phyloP scores from a whole-genome alignment of 2,113 vertebrate species.

The zebrafish (Danio rerio) region GRCz12tu NC_133196.1:32339501-32340000 shows the following conservation, averaged over 20 bases:
- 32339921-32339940: no score
- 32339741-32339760: not conserved
- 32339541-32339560: not conserved
- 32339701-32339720: slow-evolving; percentile 10
- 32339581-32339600: slow-evolving; percentile 24
- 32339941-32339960: no score
- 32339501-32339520: slow-evolving; percentile 15
- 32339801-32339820: no score
- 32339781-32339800: no score
- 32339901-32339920: no score
- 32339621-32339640: not conserved
- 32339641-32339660: slow-evolving; percentile 19
- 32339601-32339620: slow-evolving; percentile 33
- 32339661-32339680: slow-evolving; percentile 36
- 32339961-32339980: no score
- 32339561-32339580: not conserved
- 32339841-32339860: no score
- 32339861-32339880: no score
- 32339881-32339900: no score
- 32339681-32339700: not conserved
- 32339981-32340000: no score
- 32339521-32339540: slow-evolving; percentile 5
- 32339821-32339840: no score
- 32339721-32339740: not conserved
- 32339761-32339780: no score